Percentiles rank a stretch among this genome's conserved stretches.
Conservation (phyloP, 1,140 invertebrate species). For the Penaeus vannamei region DNA sequence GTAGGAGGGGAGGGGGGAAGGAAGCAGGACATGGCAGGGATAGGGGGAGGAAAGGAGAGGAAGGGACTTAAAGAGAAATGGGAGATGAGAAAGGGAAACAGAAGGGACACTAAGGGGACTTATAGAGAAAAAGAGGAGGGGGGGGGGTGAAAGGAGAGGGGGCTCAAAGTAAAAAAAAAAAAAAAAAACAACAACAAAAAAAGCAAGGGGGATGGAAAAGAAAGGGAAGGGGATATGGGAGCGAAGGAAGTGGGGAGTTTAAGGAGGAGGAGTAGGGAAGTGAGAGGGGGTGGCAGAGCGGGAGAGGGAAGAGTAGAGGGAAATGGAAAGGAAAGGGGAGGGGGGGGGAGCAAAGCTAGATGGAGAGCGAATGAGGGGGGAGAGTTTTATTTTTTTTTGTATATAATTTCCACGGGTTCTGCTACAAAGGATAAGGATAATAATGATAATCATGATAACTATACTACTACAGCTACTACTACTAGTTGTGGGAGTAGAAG, state of each 20-base stretch:
- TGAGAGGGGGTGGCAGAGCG: too few relatives aligned
- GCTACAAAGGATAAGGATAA: too few relatives aligned
- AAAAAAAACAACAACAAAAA: background rate
- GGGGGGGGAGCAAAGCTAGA: background rate
- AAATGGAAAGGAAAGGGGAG: constrained; percentile 1
- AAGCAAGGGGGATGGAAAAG: background rate
- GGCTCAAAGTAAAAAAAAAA: background rate
- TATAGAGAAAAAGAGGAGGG: constrained; percentile 3
- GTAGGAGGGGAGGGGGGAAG: constrained; percentile 1
- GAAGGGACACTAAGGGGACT: too few relatives aligned
- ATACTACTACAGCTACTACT: too few relatives aligned
- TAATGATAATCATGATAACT: too few relatives aligned
- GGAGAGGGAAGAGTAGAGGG: background rate
- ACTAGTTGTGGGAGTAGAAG: too few relatives aligned
- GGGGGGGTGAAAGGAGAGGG: constrained; percentile 2
- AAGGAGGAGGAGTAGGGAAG: too few relatives aligned
- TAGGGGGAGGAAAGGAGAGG: background rate
- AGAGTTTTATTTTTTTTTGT: too few relatives aligned
- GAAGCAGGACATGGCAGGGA: background rate
- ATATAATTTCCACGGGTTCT: too few relatives aligned
- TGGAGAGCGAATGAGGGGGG: background rate
- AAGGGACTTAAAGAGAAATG: background rate
- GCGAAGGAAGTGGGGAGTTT: too few relatives aligned
- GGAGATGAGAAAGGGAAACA: constrained; percentile 3
- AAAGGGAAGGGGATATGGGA: too few relatives aligned